Evolutionary conservation across 1,140 invertebrate species (phyloP).

Genomic region (Venustaconcha ellipsiformis): DNA sequence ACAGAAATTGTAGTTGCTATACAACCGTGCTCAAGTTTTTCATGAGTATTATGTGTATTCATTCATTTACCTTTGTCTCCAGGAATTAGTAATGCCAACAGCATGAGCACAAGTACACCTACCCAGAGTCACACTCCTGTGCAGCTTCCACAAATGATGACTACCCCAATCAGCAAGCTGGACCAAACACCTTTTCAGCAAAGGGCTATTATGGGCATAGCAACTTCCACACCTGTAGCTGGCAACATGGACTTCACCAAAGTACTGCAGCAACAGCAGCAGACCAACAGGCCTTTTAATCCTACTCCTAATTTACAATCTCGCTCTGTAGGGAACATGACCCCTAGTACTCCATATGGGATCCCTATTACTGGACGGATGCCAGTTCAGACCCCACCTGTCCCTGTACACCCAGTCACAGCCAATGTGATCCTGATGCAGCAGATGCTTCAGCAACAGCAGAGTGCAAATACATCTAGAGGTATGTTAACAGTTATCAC

Average conservation of each 20-base stretch:
- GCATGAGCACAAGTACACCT: background rate
- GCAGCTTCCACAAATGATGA: background rate
- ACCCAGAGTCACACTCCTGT: background rate
- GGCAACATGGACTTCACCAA: slow-evolving; percentile 21
- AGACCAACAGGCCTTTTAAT: background rate
- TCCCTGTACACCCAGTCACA: slow-evolving; percentile 8
- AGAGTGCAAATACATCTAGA: too few relatives aligned
- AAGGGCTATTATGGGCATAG: slow-evolving; percentile 10
- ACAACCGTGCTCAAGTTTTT: background rate
- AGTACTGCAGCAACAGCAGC: slow-evolving; percentile 18
- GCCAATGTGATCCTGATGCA: slow-evolving; percentile 21
- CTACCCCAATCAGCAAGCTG: background rate
- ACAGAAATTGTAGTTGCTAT: too few relatives aligned
- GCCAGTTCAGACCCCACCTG: slow-evolving; percentile 9
- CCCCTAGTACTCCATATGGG: slow-evolving; percentile 11
- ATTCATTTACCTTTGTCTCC: background rate
- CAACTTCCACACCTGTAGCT: slow-evolving; percentile 1
- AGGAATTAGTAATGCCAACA: background rate
- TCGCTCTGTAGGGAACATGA: background rate
- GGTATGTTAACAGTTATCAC: too few relatives aligned
- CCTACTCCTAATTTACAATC: background rate
- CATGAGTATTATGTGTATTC: background rate
- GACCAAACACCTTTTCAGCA: slow-evolving; percentile 8
- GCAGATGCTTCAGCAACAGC: slow-evolving; percentile 17
- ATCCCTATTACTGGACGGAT: slow-evolving; percentile 27